phyloP scores from a whole-genome alignment of 2,797 vertebrate genomes.

The Sciaenops ocellatus region DNA sequence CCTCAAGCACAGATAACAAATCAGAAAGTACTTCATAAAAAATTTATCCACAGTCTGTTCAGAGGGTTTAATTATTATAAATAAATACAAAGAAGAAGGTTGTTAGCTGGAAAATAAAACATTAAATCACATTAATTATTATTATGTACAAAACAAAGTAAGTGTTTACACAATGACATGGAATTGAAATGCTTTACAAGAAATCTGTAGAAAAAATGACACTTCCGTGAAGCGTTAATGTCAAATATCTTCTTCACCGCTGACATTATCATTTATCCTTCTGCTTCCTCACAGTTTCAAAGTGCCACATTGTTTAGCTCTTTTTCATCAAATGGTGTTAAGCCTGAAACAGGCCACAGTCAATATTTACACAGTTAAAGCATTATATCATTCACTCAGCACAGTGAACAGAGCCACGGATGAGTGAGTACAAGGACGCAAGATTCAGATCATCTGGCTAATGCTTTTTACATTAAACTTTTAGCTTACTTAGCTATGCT shows the following conservation, averaged over 20 bases:
- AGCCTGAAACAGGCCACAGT: conserved; percentile 9
- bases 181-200: conserved; percentile 66
- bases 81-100: conserved; percentile 74
- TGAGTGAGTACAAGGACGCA: conserved; percentile 22
- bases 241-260: conserved; percentile 10
- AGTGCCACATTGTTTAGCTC: conserved; percentile 28
- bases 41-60: conserved; percentile 27
- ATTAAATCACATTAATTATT: conserved; percentile 56
- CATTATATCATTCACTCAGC: conserved; percentile 31
- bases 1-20: conserved; percentile 57
- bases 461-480: conserved; percentile 27
- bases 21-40: conserved; percentile 54
- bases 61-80: conserved; percentile 66
- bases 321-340: conserved; percentile 1
- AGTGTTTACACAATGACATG: conserved; percentile 29
- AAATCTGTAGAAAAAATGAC: conserved; percentile 24
- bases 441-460: conserved; percentile 28
- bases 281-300: conserved; percentile 38
- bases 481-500: conserved; percentile 22
- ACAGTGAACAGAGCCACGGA: conserved; percentile 39
- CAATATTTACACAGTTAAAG: conserved; percentile 48
- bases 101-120: conserved; percentile 56
- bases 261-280: conserved; percentile 27
- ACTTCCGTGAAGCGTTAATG: conserved; percentile 6
- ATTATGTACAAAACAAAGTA: conserved; percentile 64